Evolutionary conservation across 2,888 invertebrate genomes (phyloP).

Genomic region (Kuschelorhynchus macadamiae): DNA sequence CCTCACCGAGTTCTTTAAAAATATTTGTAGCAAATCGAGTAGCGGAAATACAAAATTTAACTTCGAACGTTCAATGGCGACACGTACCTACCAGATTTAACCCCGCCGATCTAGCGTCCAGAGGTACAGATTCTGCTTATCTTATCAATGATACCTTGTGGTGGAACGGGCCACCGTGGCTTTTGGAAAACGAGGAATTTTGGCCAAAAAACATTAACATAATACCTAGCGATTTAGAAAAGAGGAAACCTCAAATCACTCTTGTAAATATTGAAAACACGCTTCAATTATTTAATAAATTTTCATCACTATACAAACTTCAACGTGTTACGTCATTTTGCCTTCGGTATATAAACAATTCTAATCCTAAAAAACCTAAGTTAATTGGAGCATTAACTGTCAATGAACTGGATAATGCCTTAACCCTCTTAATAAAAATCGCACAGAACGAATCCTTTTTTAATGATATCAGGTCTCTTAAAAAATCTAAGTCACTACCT

Average conservation of each 20-base stretch:
- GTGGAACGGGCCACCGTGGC: not conserved
- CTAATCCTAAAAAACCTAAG: not conserved
- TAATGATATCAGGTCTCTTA: conserved; percentile 9
- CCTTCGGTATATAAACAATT: not conserved
- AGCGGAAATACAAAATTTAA: conserved; percentile 50
- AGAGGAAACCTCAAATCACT: conserved; percentile 4
- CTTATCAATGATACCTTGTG: conserved; percentile 22
- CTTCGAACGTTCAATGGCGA: conserved; percentile 43
- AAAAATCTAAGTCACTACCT: not conserved
- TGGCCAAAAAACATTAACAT: not conserved
- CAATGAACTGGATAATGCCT: conserved; percentile 19
- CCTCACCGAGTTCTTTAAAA: conserved; percentile 49
- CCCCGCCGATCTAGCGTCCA: conserved; percentile 50
- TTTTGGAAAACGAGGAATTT: not conserved
- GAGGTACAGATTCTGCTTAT: conserved; percentile 21
- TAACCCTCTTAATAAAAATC: conserved; percentile 6
- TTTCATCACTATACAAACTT: not conserved
- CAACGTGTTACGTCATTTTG: not conserved
- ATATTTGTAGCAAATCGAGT: conserved; percentile 56
- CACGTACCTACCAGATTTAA: conserved; percentile 49
- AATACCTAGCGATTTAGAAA: not conserved
- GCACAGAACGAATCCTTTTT: conserved; percentile 17
- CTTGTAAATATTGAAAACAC: not conserved
- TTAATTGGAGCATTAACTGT: conserved; percentile 2
- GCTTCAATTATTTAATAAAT: not conserved